Evolutionary conservation across 2,888 invertebrate genomes (phyloP).

Genomic region (Drosophila phalerata): DNA sequence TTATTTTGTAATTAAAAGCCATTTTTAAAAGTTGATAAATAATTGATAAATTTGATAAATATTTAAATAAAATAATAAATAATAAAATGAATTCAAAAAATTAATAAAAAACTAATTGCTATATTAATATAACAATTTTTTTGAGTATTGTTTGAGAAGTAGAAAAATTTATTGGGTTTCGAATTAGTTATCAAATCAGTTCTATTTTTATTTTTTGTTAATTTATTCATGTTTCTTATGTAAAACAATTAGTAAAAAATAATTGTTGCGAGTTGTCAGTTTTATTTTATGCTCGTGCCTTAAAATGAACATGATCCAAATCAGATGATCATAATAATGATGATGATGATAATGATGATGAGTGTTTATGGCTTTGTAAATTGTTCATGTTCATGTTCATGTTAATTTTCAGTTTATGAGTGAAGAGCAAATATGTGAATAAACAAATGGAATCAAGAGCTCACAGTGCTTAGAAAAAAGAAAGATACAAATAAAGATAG

Average conservation of each 20-base stretch:
- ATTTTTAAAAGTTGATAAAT: no score
- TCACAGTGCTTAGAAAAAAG: background rate
- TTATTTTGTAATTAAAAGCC: no score
- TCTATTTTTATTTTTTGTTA: background rate
- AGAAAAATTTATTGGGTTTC: no score
- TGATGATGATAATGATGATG: constrained; percentile 13
- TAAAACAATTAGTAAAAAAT: background rate
- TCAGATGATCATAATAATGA: constrained; percentile 20
- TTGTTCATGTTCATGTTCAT: constrained; percentile 40
- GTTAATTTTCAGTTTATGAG: constrained; percentile 63
- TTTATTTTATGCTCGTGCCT: no score
- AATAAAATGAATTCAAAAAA: no score
- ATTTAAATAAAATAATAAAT: no score
- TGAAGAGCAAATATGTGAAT: constrained; percentile 34
- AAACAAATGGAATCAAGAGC: constrained; percentile 36
- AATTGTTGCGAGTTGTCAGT: background rate
- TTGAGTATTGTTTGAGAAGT: no score
- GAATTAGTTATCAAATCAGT: no score
- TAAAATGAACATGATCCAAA: constrained; percentile 12
- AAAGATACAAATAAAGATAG: background rate
- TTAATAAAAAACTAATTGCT: no score
- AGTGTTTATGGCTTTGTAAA: constrained; percentile 34
- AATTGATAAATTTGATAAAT: no score
- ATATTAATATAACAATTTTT: no score
- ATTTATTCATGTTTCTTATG: background rate